Percentiles rank a stretch among this genome's conserved stretches.
Conservation (phyloP, 2,797 vertebrate genomes). For the Rhyacichthys aspro region DNA sequence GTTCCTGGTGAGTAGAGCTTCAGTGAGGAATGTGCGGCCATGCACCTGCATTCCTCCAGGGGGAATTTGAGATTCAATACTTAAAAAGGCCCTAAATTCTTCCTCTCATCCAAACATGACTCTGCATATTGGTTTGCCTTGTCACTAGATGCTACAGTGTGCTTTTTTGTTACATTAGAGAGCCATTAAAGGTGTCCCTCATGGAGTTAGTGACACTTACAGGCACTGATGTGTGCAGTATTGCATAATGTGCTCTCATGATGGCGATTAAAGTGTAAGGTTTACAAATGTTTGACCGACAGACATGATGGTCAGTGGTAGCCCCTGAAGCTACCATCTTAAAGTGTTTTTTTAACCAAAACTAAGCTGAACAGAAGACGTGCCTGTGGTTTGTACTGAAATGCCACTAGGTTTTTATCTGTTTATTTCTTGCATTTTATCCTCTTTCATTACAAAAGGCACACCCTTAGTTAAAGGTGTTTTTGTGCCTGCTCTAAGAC, state of each 20-base stretch:
- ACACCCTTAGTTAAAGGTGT: slow-evolving; percentile 25
- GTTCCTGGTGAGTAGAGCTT: slow-evolving; percentile 54
- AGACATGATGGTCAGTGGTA: slow-evolving; percentile 17
- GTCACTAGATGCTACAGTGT: background rate
- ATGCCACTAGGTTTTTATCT: slow-evolving; percentile 43
- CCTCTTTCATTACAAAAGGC: slow-evolving; percentile 58
- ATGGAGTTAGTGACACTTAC: background rate
- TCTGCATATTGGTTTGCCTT: slow-evolving; percentile 34
- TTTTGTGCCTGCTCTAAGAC: slow-evolving; percentile 60
- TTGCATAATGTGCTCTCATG: slow-evolving; percentile 29
- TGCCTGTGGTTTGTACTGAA: slow-evolving; percentile 27
- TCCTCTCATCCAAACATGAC: slow-evolving; percentile 28
- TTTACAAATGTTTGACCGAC: slow-evolving; percentile 52
- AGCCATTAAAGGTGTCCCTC: slow-evolving; percentile 31
- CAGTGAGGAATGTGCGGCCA: slow-evolving; percentile 51
- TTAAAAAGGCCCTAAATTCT: slow-evolving; percentile 23
- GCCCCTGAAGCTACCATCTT: slow-evolving; percentile 6
- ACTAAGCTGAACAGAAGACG: slow-evolving; percentile 39
- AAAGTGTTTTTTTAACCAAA: slow-evolving; percentile 42
- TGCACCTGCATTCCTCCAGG: slow-evolving; percentile 74
- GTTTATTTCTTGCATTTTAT: slow-evolving; percentile 43
- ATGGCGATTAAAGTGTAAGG: slow-evolving; percentile 18
- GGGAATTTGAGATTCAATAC: slow-evolving; percentile 29
- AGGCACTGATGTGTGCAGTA: slow-evolving; percentile 14
- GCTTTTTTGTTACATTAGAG: slow-evolving; percentile 14